A percentile compares a stretch with the other conserved stretches of the same genome.
Conservation (phyloP, 2,888 invertebrate species). For the Dryobota labecula region DNA sequence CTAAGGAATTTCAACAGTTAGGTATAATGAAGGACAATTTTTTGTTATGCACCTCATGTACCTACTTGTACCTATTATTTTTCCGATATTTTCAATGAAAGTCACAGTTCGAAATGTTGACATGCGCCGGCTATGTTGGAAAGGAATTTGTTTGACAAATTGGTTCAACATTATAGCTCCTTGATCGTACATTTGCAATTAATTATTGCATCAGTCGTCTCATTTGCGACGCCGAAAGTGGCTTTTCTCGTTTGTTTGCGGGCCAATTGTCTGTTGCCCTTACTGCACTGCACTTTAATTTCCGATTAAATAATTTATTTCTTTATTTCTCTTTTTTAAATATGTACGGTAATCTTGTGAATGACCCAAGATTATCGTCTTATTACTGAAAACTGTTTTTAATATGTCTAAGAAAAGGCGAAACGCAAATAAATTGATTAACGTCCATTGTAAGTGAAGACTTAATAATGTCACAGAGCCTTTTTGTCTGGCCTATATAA, state of each 20-base stretch:
- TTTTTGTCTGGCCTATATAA: conserved; percentile 1
- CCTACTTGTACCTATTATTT: neutral
- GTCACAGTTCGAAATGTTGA: neutral
- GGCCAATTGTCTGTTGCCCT: too few species aligned
- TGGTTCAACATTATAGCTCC: neutral
- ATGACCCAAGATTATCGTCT: neutral
- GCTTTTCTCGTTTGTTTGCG: neutral
- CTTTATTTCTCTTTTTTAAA: neutral
- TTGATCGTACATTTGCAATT: too few species aligned
- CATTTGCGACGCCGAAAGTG: neutral
- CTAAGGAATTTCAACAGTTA: neutral
- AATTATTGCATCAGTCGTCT: neutral
- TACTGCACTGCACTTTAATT: too few species aligned
- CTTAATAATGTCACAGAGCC: conserved; percentile 1
- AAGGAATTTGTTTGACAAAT: neutral
- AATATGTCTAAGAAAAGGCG: neutral
- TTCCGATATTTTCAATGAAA: neutral
- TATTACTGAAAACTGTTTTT: neutral
- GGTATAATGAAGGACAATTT: too few species aligned
- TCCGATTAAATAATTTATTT: neutral
- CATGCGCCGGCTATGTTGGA: too few species aligned
- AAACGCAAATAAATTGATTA: neutral
- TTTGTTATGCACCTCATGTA: too few species aligned
- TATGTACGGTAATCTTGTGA: neutral
- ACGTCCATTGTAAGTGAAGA: neutral